phyloP scores from a whole-genome alignment of 2,113 vertebrate genomes.

The Mobula birostris region DNA sequence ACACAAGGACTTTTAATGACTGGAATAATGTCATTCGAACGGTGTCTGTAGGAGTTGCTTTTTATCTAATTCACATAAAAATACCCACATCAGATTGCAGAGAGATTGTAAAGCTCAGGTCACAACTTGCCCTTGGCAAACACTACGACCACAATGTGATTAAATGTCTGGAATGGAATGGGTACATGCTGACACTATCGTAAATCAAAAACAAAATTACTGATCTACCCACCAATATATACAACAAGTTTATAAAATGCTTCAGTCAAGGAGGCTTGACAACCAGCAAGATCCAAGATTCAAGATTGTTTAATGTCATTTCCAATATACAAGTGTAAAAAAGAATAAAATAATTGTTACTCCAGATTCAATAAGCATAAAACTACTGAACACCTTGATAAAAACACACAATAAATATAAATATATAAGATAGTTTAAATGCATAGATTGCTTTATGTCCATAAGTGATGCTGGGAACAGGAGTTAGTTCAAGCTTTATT shows the following conservation, averaged over 20 bases:
- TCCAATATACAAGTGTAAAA: too few species aligned
- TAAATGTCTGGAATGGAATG: background rate
- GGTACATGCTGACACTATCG: background rate
- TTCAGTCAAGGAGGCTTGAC: background rate
- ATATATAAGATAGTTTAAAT: too few species aligned
- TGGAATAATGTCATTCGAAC: background rate
- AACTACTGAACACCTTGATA: too few species aligned
- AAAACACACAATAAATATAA: too few species aligned
- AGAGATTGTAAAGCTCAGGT: background rate
- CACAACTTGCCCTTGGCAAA: slow-evolving; percentile 15
- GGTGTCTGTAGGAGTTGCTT: background rate
- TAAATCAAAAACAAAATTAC: slow-evolving; percentile 18
- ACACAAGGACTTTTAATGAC: background rate
- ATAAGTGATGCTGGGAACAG: too few species aligned
- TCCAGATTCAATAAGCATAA: too few species aligned
- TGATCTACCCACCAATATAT: slow-evolving; percentile 20
- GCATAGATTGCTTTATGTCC: too few species aligned
- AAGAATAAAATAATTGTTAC: too few species aligned
- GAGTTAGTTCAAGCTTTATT: too few species aligned
- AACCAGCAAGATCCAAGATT: background rate
- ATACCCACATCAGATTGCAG: background rate
- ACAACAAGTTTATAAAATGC: background rate
- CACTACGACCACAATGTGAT: background rate
- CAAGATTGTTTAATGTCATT: too few species aligned
- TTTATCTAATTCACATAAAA: background rate